Base-by-base conservation (phyloP, 2,113 vertebrate species). In the Pollimyrus isidori region DNA sequence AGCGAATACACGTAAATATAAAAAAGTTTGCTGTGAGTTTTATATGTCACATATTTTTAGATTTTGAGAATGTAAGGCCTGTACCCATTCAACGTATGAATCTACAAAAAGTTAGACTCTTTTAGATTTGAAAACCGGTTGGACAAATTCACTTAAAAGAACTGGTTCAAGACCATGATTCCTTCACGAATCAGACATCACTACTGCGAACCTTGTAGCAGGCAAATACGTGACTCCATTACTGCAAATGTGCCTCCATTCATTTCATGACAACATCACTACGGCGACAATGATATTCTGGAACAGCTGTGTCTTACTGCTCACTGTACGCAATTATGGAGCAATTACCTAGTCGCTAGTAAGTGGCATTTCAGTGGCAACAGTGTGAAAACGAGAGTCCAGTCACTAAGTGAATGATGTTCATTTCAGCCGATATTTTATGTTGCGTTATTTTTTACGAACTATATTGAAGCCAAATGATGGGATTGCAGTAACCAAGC, bases 301-400 rank as follows among this genome's bases (percentile, higher is more conserved):
- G 45, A 58, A 39, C 53, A 4, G n/a, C 30, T n/a, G 19, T 17
- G 46, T 88, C 53, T 65, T 65, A n/a, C 21, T 26, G 48, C 50
- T 86, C 35, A 42, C 23, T 87, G 69, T 30, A 53, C 26, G 56
- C 84, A 73, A 89, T 89, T 76, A 89, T 17, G 15, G 83, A 35
- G 58, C 26, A 73, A 89, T 86, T 86, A 80, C 84, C 62, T 62
- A 53, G n/a, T 69, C 3, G 35, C 39, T 45, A 21, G 35, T 82
- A 19, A 23, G 39, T 39, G 0, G 19, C 7, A 19, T 46, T n/a
- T 83, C 80, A 42, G 7, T 0, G 5, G 82, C 35, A 23, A 10
- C 1, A 39, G 35, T 13, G 30, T 35, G 45, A 53, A 53, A 53
- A 53, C 17, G 17, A 3, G 23, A 21, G 7, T 3, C 9, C 45